Evolutionary conservation across 2,113 vertebrate genomes (phyloP), one percentile per base, ranked within the genome.

Genomic region (Chamaetylas fuelleborni): DNA sequence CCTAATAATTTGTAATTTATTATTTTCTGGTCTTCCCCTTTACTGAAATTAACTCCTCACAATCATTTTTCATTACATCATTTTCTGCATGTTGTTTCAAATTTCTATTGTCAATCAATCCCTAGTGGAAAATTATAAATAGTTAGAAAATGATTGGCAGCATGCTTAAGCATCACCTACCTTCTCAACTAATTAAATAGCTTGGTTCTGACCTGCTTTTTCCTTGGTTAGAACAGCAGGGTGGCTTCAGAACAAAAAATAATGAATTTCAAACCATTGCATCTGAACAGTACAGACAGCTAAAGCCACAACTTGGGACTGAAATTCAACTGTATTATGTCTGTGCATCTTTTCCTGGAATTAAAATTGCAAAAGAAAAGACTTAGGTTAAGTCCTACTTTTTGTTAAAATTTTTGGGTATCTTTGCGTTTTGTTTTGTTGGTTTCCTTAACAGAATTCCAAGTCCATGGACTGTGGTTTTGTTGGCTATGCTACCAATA

Each of bases 211-310:
- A 79, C 92, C 84, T 96, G 74, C 40, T 94, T 95, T 93, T 93
- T 11, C 0, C 92, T 90, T 93, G 80, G 85, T 92, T 60, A 81
- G 80, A 97, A 74, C 88, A 94, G 86, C 77, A 82, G 86, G 65
- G 60, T 95, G 50, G 54, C 56, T 96, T 95, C 69, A 77, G 81
- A 97, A 92, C 50, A 90, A 95, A 97, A 95, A 92, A 91, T 95
- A 96, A 95, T 93, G 80, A 94, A 96, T 78, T 92, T 90, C 78
- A 83, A 91, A 61, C 89, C 31, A 42, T 51, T 82, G 31, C 38
- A 48, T 84, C 66, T 70, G 43, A 95, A 36, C 40, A 65, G 20
- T 29, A 66, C 13, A 65, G 65, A 40, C 23, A 11, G n/a, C 57
- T 81, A 78, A 78, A 86, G 51, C 82, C 88, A 64, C 69, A 65